phyloP scores from a whole-genome alignment of 2,888 invertebrate species.

The Rhimphoctona megacephalus region DNA sequence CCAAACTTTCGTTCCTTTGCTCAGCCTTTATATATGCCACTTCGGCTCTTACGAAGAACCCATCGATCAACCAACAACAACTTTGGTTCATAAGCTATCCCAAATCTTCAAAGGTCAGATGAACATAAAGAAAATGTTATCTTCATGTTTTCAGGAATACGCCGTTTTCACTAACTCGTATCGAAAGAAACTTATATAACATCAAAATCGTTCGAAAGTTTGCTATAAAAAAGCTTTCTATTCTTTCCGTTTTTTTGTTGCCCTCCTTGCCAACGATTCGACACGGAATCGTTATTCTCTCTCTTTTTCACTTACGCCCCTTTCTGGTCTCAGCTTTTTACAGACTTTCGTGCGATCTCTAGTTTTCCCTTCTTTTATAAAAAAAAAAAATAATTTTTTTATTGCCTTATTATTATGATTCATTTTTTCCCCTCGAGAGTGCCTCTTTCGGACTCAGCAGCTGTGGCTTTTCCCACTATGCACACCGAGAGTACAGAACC shows the following conservation, averaged over 20 bases:
- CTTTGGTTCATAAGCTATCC: conserved; percentile 54
- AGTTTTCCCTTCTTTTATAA: conserved; percentile 16
- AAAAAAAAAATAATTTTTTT: conserved; percentile 33
- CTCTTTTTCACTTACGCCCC: conserved; percentile 12
- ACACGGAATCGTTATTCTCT: conserved; percentile 14
- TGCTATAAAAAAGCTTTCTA: conserved; percentile 39
- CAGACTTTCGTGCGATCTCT: conserved; percentile 15
- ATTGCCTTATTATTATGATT: conserved; percentile 59
- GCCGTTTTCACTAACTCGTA: conserved; percentile 36
- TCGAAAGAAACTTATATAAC: conserved; percentile 17
- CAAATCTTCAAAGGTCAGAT: conserved; percentile 12
- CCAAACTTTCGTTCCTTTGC: conserved; percentile 53
- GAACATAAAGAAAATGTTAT: conserved; percentile 13
- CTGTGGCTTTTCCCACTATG: conserved; percentile 67
- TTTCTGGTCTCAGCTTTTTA: background rate
- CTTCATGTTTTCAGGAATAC: conserved; percentile 5
- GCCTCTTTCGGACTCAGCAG: conserved; percentile 60
- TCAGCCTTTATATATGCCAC: background rate
- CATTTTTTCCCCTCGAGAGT: conserved; percentile 59
- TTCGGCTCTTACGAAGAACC: conserved; percentile 14
- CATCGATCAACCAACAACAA: conserved; percentile 64
- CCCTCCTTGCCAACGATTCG: conserved; percentile 1
- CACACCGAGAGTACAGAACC: background rate
- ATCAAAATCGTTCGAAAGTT: conserved; percentile 44
- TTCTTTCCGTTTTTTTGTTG: conserved; percentile 6